Conservation (phyloP, 2,797 vertebrate genomes). For the Podargus strigoides region DNA sequence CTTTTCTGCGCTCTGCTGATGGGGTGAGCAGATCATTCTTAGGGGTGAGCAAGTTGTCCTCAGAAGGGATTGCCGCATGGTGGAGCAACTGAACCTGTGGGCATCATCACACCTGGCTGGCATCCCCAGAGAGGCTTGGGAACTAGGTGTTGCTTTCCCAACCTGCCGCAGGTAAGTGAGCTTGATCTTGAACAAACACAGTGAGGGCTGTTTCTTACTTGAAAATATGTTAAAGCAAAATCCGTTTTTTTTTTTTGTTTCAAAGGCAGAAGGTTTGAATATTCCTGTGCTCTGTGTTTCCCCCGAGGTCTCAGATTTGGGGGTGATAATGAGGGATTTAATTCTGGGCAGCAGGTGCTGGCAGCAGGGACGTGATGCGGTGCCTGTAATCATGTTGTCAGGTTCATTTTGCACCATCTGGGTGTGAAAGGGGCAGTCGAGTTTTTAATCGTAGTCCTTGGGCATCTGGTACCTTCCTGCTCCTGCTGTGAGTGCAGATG, state of each 20-base stretch:
- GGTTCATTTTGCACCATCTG: constrained; percentile 20
- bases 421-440: background rate
- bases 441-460: background rate
- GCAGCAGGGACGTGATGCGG: background rate
- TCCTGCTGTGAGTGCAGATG: background rate
- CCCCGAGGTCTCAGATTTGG: background rate
- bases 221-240: background rate
- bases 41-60: background rate
- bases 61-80: background rate
- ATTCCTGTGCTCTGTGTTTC: background rate
- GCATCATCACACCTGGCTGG: background rate
- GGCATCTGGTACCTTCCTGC: background rate
- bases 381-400: background rate
- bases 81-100: background rate
- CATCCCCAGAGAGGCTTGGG: background rate
- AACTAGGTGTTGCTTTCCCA: background rate
- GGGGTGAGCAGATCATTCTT: background rate
- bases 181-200: background rate
- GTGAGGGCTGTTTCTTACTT: background rate
- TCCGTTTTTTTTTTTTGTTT: background rate
- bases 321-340: constrained; percentile 1
- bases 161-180: background rate
- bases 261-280: background rate
- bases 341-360: background rate
- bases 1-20: background rate